These are phyloP conservation scores for Rousettus madagascariensis DNA, from an alignment of 2,797 vertebrate genomes.

Conservation along the genomic window DNA sequence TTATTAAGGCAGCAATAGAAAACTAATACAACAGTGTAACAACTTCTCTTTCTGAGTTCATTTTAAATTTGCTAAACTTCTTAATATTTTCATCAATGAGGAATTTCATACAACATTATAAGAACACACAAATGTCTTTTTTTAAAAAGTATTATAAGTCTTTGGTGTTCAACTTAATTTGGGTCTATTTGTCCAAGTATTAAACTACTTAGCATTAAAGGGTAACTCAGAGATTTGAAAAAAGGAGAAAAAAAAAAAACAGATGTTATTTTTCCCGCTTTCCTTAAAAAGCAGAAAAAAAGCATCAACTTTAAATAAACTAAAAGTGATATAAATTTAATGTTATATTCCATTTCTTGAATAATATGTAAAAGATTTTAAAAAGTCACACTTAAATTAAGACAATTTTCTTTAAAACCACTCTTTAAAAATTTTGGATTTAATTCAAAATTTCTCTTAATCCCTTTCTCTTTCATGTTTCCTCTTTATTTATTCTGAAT, in stretches of 20 bases:
- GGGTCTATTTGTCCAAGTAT: background rate
- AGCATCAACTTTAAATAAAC: background rate
- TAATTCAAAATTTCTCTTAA: background rate
- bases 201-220: background rate
- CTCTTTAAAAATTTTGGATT: background rate
- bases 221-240: background rate
- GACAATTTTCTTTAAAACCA: background rate
- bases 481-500: background rate
- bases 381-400: background rate
- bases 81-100: background rate
- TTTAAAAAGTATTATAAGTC: background rate
- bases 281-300: background rate
- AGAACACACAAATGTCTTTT: background rate
- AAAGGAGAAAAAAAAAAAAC: background rate
- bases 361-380: background rate
- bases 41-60: background rate
- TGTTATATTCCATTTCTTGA: background rate
- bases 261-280: background rate
- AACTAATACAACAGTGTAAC: background rate
- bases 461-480: background rate
- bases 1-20: background rate
- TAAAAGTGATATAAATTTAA: background rate
- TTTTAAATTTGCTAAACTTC: background rate
- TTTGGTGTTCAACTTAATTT: background rate
- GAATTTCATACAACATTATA: background rate